Evolutionary conservation across 1,140 invertebrate species (phyloP).

Genomic region (Sarcophaga bullata): DNA sequence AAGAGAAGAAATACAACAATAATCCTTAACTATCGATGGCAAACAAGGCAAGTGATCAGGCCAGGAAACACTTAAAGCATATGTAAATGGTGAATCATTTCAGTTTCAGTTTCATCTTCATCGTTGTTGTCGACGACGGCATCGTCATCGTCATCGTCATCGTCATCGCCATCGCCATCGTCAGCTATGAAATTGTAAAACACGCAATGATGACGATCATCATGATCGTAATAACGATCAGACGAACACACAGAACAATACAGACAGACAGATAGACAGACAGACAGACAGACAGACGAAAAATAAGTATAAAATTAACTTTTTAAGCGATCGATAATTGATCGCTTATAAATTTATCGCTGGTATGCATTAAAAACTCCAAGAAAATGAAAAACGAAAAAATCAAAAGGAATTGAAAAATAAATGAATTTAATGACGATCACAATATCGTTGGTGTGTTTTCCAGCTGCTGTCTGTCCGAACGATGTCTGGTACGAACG

Average conservation of each 20-base stretch:
- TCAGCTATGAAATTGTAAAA: constrained; percentile 7
- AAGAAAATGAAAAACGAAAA: too few species aligned
- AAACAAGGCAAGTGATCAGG: constrained; percentile 1
- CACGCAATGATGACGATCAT: constrained; percentile 17
- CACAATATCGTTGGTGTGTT: neutral
- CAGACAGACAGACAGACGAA: neutral
- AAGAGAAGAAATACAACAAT: neutral
- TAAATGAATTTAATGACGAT: constrained; percentile 13
- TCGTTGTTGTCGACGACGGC: too few species aligned
- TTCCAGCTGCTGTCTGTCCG: neutral
- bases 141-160: neutral
- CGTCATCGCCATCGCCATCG: neutral
- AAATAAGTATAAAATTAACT: constrained; percentile 13
- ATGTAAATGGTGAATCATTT: constrained; percentile 33
- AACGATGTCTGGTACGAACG: neutral
- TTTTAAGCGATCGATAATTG: constrained; percentile 35
- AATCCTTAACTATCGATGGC: neutral
- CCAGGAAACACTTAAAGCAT: constrained; percentile 21
- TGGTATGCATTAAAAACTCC: neutral
- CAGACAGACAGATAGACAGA: neutral
- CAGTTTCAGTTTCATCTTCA: too few species aligned
- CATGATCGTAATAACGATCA: neutral
- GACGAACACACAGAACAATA: neutral
- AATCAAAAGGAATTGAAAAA: neutral
- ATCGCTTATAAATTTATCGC: constrained; percentile 25